These are phyloP conservation scores for Cacatua alba DNA, from an alignment of 2,113 vertebrate species.

Conservation along the genomic window DNA sequence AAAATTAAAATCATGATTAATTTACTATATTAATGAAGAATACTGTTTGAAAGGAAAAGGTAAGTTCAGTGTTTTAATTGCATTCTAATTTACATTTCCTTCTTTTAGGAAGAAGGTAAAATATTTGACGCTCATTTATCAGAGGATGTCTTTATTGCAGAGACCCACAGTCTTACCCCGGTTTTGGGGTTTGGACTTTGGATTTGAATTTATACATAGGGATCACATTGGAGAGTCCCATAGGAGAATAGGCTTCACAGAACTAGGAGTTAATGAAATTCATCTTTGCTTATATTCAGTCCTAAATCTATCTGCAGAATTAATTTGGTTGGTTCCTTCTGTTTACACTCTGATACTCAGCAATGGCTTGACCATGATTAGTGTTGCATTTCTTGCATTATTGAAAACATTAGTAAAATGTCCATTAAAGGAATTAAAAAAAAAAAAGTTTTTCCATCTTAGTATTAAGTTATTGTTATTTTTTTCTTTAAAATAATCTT, in stretches of 20 bases:
- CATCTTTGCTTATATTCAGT: neutral
- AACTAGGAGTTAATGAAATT: neutral
- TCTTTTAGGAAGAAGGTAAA: neutral
- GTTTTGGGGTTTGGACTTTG: neutral
- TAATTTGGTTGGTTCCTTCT: neutral
- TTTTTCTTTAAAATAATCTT: neutral
- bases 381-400: neutral
- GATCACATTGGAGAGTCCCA: neutral
- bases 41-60: neutral
- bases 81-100: neutral
- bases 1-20: neutral
- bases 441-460: neutral
- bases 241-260: neutral
- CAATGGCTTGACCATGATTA: neutral
- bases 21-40: neutral
- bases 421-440: neutral
- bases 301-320: neutral
- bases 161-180: neutral
- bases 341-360: neutral
- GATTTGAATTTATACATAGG: neutral
- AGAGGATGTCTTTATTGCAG: neutral
- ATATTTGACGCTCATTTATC: neutral
- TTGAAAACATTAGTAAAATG: conserved; percentile 25
- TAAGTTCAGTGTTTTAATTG: neutral
- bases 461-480: neutral